Percentiles rank a stretch among this genome's conserved stretches.
Conservation (phyloP, 2,888 invertebrate genomes). For the Bellardia pandia region DNA sequence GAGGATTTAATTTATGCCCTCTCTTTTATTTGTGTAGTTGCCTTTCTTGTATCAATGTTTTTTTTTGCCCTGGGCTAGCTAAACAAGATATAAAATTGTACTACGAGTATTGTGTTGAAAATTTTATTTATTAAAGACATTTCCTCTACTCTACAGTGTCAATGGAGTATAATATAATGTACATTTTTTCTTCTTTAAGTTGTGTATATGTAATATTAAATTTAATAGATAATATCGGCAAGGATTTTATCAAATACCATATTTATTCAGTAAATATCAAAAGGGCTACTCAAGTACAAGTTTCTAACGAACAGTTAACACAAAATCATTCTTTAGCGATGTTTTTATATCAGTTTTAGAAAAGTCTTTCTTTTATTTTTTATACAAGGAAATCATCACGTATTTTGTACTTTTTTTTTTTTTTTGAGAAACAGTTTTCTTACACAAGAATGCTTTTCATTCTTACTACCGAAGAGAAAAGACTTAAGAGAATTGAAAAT, state of each 20-base stretch:
- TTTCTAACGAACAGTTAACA: too few species aligned
- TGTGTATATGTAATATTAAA: not conserved
- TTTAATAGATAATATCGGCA: not conserved
- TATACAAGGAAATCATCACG: not conserved
- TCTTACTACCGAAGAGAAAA: not conserved
- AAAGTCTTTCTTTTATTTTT: not conserved
- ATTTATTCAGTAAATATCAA: not conserved
- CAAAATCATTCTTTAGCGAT: not conserved
- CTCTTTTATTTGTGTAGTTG: not conserved
- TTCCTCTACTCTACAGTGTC: not conserved
- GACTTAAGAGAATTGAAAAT: constrained; percentile 1
- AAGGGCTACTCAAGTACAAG: too few species aligned
- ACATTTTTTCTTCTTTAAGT: not conserved
- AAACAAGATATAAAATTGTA: constrained; percentile 27
- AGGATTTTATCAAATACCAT: too few species aligned
- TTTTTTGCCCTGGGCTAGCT: constrained; percentile 7
- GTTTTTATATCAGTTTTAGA: not conserved
- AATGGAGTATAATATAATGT: not conserved
- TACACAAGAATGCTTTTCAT: not conserved
- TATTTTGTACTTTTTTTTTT: constrained; percentile 1
- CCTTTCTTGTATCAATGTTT: not conserved
- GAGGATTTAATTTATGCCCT: not conserved
- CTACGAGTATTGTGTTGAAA: not conserved
- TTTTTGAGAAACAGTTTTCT: not conserved
- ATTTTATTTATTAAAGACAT: not conserved